These are phyloP conservation scores for Stegodyphus dumicola DNA, from an alignment of 1,140 invertebrate genomes.

Conservation along the genomic window DNA sequence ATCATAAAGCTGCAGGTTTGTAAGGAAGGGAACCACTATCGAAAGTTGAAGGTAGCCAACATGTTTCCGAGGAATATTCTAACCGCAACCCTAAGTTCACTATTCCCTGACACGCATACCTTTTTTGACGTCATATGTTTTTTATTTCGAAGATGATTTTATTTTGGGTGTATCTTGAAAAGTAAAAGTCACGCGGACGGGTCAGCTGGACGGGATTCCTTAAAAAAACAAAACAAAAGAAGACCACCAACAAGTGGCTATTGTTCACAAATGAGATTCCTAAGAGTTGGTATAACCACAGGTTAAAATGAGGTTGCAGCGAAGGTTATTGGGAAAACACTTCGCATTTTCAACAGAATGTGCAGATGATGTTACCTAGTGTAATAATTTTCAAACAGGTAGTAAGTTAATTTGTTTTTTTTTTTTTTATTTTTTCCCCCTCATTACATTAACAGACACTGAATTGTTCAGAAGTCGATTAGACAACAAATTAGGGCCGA, in stretches of 20 bases:
- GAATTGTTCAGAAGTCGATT: too few species aligned
- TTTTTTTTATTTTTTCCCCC: too few species aligned
- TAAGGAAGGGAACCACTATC: not conserved
- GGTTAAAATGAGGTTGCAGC: not conserved
- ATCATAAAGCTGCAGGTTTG: too few species aligned
- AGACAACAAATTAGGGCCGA: too few species aligned
- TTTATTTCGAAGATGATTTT: not conserved
- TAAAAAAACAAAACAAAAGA: not conserved
- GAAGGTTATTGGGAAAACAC: not conserved
- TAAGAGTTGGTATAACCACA: not conserved
- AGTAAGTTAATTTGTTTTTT: too few species aligned
- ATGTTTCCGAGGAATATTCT: not conserved
- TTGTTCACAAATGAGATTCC: not conserved
- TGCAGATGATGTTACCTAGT: too few species aligned
- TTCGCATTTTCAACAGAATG: too few species aligned
- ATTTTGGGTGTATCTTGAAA: constrained; percentile 24
- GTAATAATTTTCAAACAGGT: too few species aligned
- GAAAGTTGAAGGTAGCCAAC: not conserved
- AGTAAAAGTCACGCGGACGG: not conserved
- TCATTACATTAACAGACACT: too few species aligned
- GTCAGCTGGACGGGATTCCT: not conserved
- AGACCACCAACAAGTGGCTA: not conserved
- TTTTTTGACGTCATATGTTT: not conserved
- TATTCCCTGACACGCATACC: not conserved
- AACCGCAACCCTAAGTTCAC: not conserved